Evolutionary conservation across 37 sponge, comb jelly and placozoan species (phyloP).

Genomic region (Chondrosia reniformis): DNA sequence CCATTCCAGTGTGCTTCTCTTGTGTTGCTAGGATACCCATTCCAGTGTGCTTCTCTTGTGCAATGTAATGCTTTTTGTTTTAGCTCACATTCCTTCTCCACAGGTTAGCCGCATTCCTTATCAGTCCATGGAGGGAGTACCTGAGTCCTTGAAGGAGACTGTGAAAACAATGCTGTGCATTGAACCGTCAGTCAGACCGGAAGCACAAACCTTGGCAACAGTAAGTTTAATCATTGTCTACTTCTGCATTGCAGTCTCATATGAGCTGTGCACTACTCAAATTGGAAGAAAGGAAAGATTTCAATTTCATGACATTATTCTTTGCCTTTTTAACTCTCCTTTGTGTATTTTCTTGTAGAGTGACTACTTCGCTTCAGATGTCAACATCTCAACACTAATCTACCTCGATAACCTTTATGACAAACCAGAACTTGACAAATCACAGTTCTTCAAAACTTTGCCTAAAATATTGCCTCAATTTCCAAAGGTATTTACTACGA

Average conservation of each 20-base stretch:
- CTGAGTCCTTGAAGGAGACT: constrained; percentile 33
- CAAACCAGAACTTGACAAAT: constrained; percentile 72
- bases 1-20: too few relatives aligned
- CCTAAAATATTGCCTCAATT: constrained; percentile 42
- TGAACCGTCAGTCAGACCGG: constrained; percentile 72
- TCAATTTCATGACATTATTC: too few relatives aligned
- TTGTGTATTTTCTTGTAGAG: constrained; percentile 11
- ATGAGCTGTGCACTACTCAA: too few relatives aligned
- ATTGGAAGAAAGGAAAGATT: too few relatives aligned
- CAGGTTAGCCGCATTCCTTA: constrained; percentile 72
- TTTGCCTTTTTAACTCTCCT: too few relatives aligned
- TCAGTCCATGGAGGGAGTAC: constrained; percentile 41
- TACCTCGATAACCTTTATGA: constrained; percentile 75
- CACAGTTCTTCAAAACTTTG: constrained; percentile 80
- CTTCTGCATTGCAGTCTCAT: too few relatives aligned
- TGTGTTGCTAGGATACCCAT: too few relatives aligned
- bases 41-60: too few relatives aligned
- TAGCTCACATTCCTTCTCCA: too few relatives aligned
- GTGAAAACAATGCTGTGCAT: constrained; percentile 45
- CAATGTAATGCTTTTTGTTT: too few relatives aligned
- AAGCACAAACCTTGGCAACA: constrained; percentile 55
- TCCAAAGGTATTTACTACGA: constrained; percentile 55
- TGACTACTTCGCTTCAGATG: constrained; percentile 66
- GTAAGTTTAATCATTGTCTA: constrained; percentile 32
- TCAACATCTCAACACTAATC: constrained; percentile 34